phyloP scores from a whole-genome alignment of 2,113 vertebrate species.

The Syrmaticus mikado region DNA sequence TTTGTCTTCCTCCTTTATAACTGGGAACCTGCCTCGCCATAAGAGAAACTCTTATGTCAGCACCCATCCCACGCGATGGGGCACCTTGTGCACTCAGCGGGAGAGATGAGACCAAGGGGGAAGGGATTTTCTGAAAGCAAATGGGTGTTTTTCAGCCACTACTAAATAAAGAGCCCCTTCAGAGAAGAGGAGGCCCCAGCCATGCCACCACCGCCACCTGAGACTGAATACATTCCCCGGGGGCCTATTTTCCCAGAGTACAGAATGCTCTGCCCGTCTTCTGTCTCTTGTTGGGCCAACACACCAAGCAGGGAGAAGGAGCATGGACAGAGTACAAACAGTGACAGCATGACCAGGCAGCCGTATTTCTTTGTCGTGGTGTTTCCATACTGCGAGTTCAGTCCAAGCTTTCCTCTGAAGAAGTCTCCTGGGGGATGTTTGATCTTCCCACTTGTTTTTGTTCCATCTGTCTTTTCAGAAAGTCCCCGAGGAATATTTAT shows the following conservation, averaged over 20 bases:
- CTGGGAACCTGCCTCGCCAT: not conserved
- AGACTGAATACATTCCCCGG: not conserved
- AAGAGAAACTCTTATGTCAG: not conserved
- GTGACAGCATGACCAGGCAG: not conserved
- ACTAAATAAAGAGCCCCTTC: not conserved
- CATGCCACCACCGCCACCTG: not conserved
- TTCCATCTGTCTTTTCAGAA: slow-evolving; percentile 37
- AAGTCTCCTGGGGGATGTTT: slow-evolving; percentile 8
- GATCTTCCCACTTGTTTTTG: slow-evolving; percentile 44
- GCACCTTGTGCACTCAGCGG: fast-evolving
- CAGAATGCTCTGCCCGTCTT: not conserved
- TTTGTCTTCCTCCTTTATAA: not conserved
- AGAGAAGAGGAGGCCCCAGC: not conserved
- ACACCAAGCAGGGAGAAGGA: not conserved
- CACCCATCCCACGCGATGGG: not conserved
- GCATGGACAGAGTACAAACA: not conserved
- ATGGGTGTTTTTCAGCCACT: not conserved
- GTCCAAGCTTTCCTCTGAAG: not conserved
- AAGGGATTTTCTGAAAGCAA: not conserved
- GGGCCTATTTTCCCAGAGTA: not conserved
- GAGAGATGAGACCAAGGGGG: not conserved
- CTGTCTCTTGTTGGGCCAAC: not conserved
- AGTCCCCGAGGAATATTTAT: slow-evolving; percentile 38
- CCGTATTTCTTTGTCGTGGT: not conserved
- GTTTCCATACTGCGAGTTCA: not conserved